phyloP scores from a whole-genome alignment of 64 coral and sea anemone species.

The Stylophora pistillata region DNA sequence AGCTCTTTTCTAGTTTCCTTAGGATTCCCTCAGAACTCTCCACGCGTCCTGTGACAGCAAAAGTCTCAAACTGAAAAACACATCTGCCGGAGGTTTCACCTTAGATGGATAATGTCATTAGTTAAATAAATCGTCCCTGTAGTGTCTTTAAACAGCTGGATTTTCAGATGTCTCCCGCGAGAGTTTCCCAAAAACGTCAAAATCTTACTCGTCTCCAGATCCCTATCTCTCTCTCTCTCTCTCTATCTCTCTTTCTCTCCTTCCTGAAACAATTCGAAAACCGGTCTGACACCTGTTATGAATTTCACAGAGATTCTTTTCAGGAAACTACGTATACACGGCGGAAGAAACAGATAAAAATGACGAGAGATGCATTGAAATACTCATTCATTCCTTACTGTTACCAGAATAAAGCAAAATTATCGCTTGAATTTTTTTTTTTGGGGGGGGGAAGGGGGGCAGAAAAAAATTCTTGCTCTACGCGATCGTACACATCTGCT shows the following conservation, averaged over 20 bases:
- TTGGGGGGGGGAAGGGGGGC: too few relatives aligned
- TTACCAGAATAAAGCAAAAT: not conserved
- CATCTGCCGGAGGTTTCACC: not conserved
- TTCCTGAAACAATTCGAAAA: constrained; percentile 4
- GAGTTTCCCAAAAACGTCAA: too few relatives aligned
- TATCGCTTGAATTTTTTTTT: not conserved
- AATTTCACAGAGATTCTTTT: not conserved
- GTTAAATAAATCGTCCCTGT: not conserved
- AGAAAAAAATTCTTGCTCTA: not conserved
- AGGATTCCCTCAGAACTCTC: too few relatives aligned
- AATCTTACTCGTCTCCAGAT: too few relatives aligned
- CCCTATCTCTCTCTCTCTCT: too few relatives aligned
- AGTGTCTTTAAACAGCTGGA: not conserved
- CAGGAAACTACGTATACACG: not conserved
- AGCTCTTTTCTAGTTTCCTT: too few relatives aligned
- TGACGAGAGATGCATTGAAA: not conserved
- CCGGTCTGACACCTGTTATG: not conserved
- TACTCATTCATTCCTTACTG: not conserved
- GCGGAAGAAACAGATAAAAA: not conserved
- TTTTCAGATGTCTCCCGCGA: not conserved
- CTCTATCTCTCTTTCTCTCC: too few relatives aligned
- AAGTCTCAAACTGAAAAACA: not conserved
- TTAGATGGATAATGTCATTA: not conserved
- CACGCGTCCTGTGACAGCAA: too few relatives aligned
- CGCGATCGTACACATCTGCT: not conserved